phyloP scores from a whole-genome alignment of 2,888 invertebrate species.

The Busseola fusca region DNA sequence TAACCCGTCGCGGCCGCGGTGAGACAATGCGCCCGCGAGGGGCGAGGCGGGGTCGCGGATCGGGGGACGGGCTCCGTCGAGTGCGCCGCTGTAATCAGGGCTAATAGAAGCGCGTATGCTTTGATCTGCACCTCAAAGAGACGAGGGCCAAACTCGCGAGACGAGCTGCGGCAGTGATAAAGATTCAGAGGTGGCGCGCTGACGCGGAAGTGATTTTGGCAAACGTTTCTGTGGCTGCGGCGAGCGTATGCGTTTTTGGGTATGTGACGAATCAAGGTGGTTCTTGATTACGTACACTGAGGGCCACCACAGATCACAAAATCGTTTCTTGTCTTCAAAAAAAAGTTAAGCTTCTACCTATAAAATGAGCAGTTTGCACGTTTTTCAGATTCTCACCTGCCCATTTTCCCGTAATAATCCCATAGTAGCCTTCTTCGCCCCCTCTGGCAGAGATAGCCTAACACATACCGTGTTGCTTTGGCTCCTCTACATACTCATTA shows the following conservation, averaged over 20 bases:
- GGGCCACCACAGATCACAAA: not conserved
- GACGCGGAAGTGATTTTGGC: slow-evolving; percentile 52
- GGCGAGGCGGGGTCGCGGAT: slow-evolving; percentile 56
- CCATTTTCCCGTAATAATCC: not conserved
- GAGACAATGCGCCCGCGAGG: slow-evolving; percentile 74
- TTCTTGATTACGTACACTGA: slow-evolving; percentile 34
- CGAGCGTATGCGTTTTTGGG: slow-evolving; percentile 4
- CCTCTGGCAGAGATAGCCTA: not conserved
- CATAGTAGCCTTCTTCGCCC: not conserved
- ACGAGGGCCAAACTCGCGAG: slow-evolving; percentile 80
- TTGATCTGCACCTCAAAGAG: slow-evolving; percentile 87
- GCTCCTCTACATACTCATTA: not conserved
- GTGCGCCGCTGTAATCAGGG: slow-evolving; percentile 85
- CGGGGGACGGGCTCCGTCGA: slow-evolving; percentile 62
- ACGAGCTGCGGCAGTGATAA: slow-evolving; percentile 53
- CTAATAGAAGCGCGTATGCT: slow-evolving; percentile 88
- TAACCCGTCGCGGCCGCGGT: slow-evolving; percentile 74
- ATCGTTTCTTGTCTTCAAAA: not conserved
- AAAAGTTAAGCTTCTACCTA: not conserved
- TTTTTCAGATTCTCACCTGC: not conserved
- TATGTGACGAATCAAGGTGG: not conserved
- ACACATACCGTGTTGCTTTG: too few species aligned
- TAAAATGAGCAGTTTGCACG: not conserved
- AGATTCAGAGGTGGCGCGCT: slow-evolving; percentile 68
- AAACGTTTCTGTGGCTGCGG: slow-evolving; percentile 39